Base-by-base conservation (phyloP, 2,888 invertebrate genomes). In the Acrocyrtus sp. region DNA sequence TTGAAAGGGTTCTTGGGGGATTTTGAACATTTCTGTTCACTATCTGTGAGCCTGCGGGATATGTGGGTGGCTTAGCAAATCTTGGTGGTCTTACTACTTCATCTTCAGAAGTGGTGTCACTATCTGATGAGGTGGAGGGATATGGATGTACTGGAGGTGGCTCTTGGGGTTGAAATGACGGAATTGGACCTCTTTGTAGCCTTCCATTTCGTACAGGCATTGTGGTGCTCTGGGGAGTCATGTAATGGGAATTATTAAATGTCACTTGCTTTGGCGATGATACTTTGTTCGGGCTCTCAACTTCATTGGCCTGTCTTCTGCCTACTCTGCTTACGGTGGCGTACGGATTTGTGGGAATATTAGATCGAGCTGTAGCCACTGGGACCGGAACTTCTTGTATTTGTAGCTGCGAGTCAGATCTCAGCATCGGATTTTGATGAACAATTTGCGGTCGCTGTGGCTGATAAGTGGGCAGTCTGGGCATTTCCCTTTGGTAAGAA, bases 1-100 rank as follows among this genome's bases (percentile, higher is more conserved):
- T n/a, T n/a, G n/a, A n/a, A n/a, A n/a, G n/a, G n/a, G n/a, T n/a
- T n/a, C n/a, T n/a, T n/a, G n/a, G 45, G 4, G 6, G 27, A 53
- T 24, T 53, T 27, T 24, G 27, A 27, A 6, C n/a, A 12, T 24
- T 26, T 51, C 22, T 5, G 57, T 21, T 57, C 2, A 57, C 39
- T 8, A 60, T 15, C 17, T 48, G 48, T 17, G 57, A 57, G 10
- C 66, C 66, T 2, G 19, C 27, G 0, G 66, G 66, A 48, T 66
- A 66, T 4, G 66, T 34, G 34, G 66, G 66, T 8, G 66, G 66
- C n/a, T 56, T 56, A 12, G 12, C 39, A 29, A 56, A 66, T 34
- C 39, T 19, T 19, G 56, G 66, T 41, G n/a, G 4, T 1, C 17
- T 57, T 57, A 17, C 17, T 29, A 24, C 43, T 5, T 6, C 21